Base-by-base conservation (phyloP, 1,140 invertebrate species). In the Cepaea nemoralis region DNA sequence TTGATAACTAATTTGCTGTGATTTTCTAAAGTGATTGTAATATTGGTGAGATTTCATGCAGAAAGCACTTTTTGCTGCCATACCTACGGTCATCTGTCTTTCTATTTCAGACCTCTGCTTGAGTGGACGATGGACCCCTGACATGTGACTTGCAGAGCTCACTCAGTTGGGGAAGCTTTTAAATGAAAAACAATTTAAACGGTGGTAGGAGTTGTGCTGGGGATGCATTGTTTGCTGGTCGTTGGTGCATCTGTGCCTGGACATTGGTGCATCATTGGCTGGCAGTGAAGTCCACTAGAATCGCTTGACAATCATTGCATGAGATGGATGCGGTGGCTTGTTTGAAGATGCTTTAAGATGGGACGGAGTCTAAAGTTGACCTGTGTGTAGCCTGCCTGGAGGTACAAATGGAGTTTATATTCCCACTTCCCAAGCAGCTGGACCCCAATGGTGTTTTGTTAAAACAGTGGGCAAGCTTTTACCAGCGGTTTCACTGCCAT, bases 401-500 rank as follows among this genome's bases (percentile, higher is more conserved):
- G 33, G 59, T 12, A 6, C 59, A 63, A 6, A 74, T 74, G 71
- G 71, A 74, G 27, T 74, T 74, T 45, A 74, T 10, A 3, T 50
- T 74, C 14, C 71, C 71, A 31, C 71, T 48, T 48, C 71, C 71
- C 37, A 14, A 39, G 27, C 71, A 74, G 27, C 33, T 74, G 31
- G 71, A 74, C 27, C 24, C 27, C 48, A 48, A 45, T 74, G 71
- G 71, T 74, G 42, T 74, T 0, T 19, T 74, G 6, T 48, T 45
- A 14, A 74, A 74, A 35, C 71, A 74, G 75, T 77, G 75, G 75
- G 39, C 22, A 33, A 59, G 39, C 39, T 77, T 77, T 63, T 39
- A 16, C 14, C 37, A 77, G 35, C 16, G 75, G 31, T 77, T 37
- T 77, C 48, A 77, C 66, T 66, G 33, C 48, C 33, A 77, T 33